A percentile compares a stretch with the other conserved stretches of the same genome.
phyloP scores from a whole-genome alignment of 2,113 vertebrate species.

The Osmerus eperlanus region DNA sequence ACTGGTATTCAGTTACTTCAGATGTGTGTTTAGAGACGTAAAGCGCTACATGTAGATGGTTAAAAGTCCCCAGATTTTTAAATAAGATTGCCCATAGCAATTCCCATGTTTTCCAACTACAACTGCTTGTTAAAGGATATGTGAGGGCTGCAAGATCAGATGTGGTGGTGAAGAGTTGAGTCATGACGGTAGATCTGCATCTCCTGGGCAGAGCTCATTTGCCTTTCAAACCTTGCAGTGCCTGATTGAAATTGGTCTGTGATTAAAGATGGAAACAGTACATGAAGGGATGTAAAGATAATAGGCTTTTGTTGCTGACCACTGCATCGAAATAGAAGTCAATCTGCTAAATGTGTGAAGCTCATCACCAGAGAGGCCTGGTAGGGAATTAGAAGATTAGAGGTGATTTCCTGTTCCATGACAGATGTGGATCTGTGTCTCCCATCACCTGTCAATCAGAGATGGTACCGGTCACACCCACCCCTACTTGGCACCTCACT shows the following conservation, averaged over 20 bases:
- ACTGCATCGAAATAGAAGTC: conserved; percentile 37
- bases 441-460: neutral
- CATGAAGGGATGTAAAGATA: conserved; percentile 27
- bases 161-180: neutral
- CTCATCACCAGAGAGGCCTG: conserved; percentile 55
- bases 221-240: conserved; percentile 9
- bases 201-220: conserved; percentile 17
- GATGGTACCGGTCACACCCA: neutral
- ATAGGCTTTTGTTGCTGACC: conserved; percentile 42
- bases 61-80: too few relatives aligned
- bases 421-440: conserved; percentile 21
- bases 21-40: too few relatives aligned
- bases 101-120: too few relatives aligned
- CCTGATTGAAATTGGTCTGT: conserved; percentile 12
- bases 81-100: too few relatives aligned
- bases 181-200: conserved; percentile 22
- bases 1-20: too few relatives aligned
- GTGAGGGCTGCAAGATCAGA: too few relatives aligned
- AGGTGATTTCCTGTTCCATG: conserved; percentile 19
- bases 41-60: too few relatives aligned
- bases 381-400: conserved; percentile 45
- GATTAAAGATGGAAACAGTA: conserved; percentile 27
- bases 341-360: conserved; percentile 59
- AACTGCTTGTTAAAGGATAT: too few relatives aligned
- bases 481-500: neutral